A percentile compares a stretch with the other conserved stretches of the same genome.
Conservation (phyloP, 2,113 vertebrate genomes). For the Clarias macrocephalus region DNA sequence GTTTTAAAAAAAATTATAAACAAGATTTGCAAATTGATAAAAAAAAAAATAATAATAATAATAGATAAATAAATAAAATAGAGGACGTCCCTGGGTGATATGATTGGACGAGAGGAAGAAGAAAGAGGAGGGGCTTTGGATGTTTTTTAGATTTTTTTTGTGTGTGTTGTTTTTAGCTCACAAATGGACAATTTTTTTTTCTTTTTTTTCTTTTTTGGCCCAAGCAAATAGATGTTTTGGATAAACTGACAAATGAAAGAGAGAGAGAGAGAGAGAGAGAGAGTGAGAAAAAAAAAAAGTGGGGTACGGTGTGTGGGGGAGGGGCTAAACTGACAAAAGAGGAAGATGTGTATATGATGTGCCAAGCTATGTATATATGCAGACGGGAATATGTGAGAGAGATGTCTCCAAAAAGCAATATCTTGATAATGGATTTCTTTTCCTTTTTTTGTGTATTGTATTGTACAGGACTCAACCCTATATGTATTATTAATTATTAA, state of each 20-base stretch:
- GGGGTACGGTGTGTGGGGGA: neutral
- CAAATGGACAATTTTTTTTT: conserved; percentile 70
- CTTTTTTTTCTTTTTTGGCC: conserved; percentile 53
- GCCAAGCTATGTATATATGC: conserved; percentile 80
- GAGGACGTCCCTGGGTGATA: conserved; percentile 68
- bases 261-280: conserved; percentile 52
- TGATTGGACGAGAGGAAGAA: conserved; percentile 55
- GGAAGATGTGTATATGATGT: conserved; percentile 76
- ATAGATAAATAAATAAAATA: conserved; percentile 70
- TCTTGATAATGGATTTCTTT: conserved; percentile 71
- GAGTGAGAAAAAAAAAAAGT: neutral
- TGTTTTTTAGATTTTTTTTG: conserved; percentile 55
- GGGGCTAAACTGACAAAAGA: conserved; percentile 39
- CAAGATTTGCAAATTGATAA: conserved; percentile 71
- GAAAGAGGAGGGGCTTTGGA: conserved; percentile 45
- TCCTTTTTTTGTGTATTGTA: conserved; percentile 73
- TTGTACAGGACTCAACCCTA: conserved; percentile 80
- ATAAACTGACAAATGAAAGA: conserved; percentile 64
- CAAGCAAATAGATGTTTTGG: conserved; percentile 59
- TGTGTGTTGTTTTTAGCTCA: conserved; percentile 58
- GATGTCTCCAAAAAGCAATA: conserved; percentile 81
- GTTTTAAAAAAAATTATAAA: conserved; percentile 54
- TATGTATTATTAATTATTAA: conserved; percentile 78
- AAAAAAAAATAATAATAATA: too few species aligned
- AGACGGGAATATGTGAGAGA: conserved; percentile 73